Evolutionary conservation across 2,888 invertebrate species (phyloP), one percentile per base, ranked within the genome.

Genomic region (Caenorhabditis zanzibari): DNA sequence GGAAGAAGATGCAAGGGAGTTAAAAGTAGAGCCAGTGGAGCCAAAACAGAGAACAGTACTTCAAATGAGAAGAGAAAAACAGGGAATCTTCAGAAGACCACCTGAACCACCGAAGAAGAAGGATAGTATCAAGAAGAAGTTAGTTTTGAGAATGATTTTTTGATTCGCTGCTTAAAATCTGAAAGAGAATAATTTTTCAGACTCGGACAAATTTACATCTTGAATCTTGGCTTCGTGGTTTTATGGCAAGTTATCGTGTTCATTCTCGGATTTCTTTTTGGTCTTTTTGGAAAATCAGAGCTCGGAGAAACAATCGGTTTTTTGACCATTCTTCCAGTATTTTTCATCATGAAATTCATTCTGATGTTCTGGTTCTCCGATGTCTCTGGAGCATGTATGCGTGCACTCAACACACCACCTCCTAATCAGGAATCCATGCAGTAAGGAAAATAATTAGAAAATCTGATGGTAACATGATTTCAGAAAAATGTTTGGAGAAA

Each of bases 331-430:
- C 56, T 84, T 24, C 85, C 88, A 35, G 58, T 87, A 22, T 84
- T 81, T 38, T 26, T 89, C 19, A 61, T 84, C n/a, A 83, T 89
- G 6, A 81, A 90, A 22, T 56, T 89, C 22, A 49, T 90, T 24
- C 86, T 86, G 73, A 85, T 88, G 16, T 84, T 91, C 10, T 90
- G 89, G 89, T 91, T 91, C 61, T 89, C 91, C 0, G 91, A 90
- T 68, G 86, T 90, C 63, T 88, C 90, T 0, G 87, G 87, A 28
- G 87, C 90, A 0, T 89, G 88, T 71, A 63, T 75, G 58, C 64
- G 89, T 16, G 71, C 72, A 16, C 66, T 85, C 5, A 87, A 86
- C 19, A n/a, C 76, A 6, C 80, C 69, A 5, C 85, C 86, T 10
- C 76, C 82, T 1, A 68, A 38, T 4, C 79, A 77, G 9, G 77